Percentiles rank a stretch among this genome's conserved stretches.
Conservation (phyloP, 2,113 vertebrate species). For the Fulmarus glacialis region DNA sequence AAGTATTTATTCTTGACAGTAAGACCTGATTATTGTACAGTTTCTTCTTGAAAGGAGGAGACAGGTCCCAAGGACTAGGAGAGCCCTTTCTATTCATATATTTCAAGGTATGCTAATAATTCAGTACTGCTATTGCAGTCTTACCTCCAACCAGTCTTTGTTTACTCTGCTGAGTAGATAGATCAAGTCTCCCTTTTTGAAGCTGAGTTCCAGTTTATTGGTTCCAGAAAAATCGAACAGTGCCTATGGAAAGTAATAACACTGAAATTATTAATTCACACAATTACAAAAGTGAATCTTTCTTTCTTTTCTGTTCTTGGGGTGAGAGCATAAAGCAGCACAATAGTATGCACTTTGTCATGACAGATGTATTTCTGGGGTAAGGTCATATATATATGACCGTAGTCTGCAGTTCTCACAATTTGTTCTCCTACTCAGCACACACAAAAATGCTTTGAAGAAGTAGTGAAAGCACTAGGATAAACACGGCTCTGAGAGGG, state of each 20-base stretch:
- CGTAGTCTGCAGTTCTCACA: background rate
- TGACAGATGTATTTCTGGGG: background rate
- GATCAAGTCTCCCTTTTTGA: slow-evolving; percentile 91
- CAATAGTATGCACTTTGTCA: background rate
- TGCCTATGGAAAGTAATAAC: slow-evolving; percentile 75
- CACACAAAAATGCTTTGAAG: background rate
- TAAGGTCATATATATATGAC: background rate
- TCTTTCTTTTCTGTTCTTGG: background rate
- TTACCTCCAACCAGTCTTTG: slow-evolving; percentile 96
- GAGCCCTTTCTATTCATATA: background rate
- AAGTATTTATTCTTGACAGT: background rate
- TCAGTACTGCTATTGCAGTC: background rate
- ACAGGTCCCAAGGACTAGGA: background rate
- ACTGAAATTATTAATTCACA: background rate
- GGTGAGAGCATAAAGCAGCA: background rate
- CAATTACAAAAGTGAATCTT: background rate
- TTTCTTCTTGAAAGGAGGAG: background rate
- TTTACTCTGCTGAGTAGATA: slow-evolving; percentile 93
- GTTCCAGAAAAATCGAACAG: slow-evolving; percentile 91
- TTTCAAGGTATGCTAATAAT: background rate
- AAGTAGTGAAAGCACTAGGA: background rate
- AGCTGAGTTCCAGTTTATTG: slow-evolving; percentile 86
- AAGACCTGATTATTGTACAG: background rate
- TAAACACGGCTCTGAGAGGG: background rate
- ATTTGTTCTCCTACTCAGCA: background rate